Conservation (phyloP, 2,888 invertebrate genomes). For the Zaprionus obscuricornis region DNA sequence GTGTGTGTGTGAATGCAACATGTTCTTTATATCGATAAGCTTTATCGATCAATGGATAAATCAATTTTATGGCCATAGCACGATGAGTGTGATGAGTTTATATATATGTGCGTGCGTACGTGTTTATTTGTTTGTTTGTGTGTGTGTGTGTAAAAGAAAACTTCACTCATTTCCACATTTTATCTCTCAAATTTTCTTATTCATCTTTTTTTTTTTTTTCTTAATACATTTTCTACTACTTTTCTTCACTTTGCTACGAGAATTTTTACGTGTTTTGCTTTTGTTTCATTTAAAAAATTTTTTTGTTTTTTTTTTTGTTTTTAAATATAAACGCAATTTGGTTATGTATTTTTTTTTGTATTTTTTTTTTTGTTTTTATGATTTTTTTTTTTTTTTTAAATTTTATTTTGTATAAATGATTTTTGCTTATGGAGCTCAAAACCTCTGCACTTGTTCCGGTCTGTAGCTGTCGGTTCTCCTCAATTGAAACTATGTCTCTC, state of each 20-base stretch:
- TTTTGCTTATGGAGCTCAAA: conserved; percentile 65
- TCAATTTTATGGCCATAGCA: conserved; percentile 35
- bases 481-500: conserved; percentile 65
- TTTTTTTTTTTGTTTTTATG: conserved; percentile 39
- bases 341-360: conserved; percentile 24
- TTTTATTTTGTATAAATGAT: conserved; percentile 71
- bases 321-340: conserved; percentile 68
- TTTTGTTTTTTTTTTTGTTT: conserved; percentile 10
- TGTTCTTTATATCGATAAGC: conserved; percentile 44
- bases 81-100: conserved; percentile 4
- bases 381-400: conserved; percentile 43
- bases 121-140: conserved; percentile 5
- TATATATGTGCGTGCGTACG: conserved; percentile 3
- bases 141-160: conserved; percentile 36
- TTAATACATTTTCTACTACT: conserved; percentile 54
- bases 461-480: conserved; percentile 56
- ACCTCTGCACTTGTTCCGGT: conserved; percentile 59
- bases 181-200: conserved; percentile 1
- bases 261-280: conserved; percentile 7
- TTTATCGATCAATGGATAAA: conserved; percentile 43
- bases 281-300: conserved; percentile 2
- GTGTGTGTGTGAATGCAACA: conserved; percentile 20
- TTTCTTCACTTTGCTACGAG: conserved; percentile 38
- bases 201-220: conserved; percentile 10
- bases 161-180: conserved; percentile 23